Percentiles rank a stretch among this genome's conserved stretches.
Conservation (phyloP, 2,113 vertebrate species). For the Choloepus hoffmanni region DNA sequence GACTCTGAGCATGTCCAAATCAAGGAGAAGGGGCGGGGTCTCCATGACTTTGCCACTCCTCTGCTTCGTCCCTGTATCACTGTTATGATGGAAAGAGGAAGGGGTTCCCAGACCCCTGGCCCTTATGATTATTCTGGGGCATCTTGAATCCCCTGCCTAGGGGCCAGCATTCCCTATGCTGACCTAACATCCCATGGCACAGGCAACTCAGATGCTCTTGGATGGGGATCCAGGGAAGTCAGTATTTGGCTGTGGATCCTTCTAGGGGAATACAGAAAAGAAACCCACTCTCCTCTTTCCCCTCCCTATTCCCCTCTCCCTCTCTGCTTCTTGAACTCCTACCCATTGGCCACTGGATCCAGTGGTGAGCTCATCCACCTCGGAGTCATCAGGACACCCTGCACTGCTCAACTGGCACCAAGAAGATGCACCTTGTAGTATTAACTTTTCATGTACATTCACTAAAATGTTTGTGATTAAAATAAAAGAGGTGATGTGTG, state of each 20-base stretch:
- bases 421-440: neutral
- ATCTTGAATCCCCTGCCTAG: neutral
- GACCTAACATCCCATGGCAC: no score
- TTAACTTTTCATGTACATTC: constrained; percentile 9
- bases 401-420: fast-evolving
- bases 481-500: neutral
- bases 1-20: neutral
- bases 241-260: neutral
- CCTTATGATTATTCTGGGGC: neutral
- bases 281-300: neutral
- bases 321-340: neutral
- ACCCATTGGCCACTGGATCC: fast-evolving
- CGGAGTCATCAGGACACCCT: neutral
- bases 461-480: constrained; percentile 15
- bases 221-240: neutral
- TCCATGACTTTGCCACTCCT: neutral
- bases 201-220: neutral
- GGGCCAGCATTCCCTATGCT: neutral
- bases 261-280: neutral
- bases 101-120: neutral
- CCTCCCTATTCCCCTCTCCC: no score
- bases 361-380: neutral
- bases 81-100: neutral
- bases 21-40: neutral
- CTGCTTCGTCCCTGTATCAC: no score